Evolutionary conservation across 2,113 vertebrate species (phyloP).

Genomic region (Vidua macroura): DNA sequence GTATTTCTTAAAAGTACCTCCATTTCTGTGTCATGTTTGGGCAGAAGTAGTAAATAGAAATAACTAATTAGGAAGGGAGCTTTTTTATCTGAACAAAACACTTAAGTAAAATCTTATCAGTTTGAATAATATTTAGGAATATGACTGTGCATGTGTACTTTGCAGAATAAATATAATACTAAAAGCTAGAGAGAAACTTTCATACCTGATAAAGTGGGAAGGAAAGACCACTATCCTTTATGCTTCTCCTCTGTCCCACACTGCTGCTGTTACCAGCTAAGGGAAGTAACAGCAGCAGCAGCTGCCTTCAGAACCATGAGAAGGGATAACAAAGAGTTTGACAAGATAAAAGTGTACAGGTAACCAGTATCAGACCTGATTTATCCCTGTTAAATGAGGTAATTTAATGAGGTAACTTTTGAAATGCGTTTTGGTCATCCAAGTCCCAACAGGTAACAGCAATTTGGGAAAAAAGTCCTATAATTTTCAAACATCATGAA

Average conservation of each 20-base stretch:
- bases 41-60: neutral
- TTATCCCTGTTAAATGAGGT: neutral
- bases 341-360: neutral
- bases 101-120: neutral
- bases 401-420: neutral
- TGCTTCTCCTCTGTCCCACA: neutral
- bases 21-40: neutral
- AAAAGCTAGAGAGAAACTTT: neutral
- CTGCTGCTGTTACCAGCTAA: neutral
- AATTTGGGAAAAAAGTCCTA: neutral
- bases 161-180: neutral
- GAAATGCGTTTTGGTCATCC: neutral
- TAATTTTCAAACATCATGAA: neutral
- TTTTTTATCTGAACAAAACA: neutral
- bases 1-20: neutral
- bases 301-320: fast-evolving
- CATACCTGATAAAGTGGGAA: fast-evolving
- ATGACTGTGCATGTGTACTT: neutral
- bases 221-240: neutral
- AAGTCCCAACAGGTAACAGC: neutral
- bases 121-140: neutral
- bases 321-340: neutral
- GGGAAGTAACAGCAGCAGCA: neutral
- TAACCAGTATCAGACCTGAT: neutral
- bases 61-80: neutral